Evolutionary conservation across 2,113 vertebrate species (phyloP).

Genomic region (Chinchilla lanigera): DNA sequence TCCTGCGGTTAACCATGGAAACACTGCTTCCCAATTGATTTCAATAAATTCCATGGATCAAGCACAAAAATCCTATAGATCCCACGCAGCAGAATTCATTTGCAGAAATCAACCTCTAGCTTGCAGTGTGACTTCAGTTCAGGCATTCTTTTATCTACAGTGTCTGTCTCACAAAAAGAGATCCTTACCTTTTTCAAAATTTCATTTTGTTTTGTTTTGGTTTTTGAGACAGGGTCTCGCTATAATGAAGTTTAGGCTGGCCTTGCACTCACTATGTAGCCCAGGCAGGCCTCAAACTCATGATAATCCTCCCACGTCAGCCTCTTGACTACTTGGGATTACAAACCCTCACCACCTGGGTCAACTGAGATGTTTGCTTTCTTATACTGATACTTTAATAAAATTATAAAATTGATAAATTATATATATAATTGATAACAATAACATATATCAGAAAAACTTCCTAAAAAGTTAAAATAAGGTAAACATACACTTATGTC

Average conservation of each 20-base stretch:
- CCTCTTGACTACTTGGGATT: not conserved
- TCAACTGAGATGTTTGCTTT: not conserved
- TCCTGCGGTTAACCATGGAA: not conserved
- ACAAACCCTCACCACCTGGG: not conserved
- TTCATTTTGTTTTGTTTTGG: not conserved
- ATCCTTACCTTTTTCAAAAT: not conserved
- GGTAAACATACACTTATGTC: not conserved
- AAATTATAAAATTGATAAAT: not conserved
- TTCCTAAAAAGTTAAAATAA: not conserved
- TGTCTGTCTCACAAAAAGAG: not conserved
- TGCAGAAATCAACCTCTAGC: conserved; percentile 25
- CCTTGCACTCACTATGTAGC: not conserved
- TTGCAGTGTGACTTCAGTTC: not conserved
- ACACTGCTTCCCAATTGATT: not conserved
- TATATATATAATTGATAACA: not conserved
- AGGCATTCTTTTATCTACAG: not conserved
- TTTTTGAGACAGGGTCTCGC: not conserved
- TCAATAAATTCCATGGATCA: not conserved
- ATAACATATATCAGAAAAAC: not conserved
- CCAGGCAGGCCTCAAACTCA: not conserved
- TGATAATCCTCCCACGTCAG: not conserved
- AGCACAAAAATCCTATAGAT: not conserved
- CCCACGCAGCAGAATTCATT: not conserved
- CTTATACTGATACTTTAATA: not conserved
- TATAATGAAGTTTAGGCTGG: not conserved